Evolutionary conservation across 2,113 vertebrate genomes (phyloP).

Genomic region (Oophaga pumilio): DNA sequence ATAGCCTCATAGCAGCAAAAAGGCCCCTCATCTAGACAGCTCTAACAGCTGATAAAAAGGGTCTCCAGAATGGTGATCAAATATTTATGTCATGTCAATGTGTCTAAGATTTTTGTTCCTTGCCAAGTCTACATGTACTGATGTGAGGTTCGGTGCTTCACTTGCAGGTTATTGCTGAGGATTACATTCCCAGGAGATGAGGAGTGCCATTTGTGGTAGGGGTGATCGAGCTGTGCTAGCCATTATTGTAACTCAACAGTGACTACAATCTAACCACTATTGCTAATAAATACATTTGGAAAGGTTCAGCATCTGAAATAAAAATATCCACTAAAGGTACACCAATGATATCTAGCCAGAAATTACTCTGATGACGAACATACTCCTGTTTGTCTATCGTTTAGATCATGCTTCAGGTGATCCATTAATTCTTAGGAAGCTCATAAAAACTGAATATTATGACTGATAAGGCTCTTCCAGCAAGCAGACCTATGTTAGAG

Average conservation of each 20-base stretch:
- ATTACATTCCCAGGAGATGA: neutral
- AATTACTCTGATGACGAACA: neutral
- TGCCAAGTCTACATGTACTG: neutral
- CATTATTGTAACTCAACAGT: neutral
- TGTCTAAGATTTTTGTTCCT: neutral
- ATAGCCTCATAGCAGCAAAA: neutral
- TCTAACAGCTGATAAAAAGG: neutral
- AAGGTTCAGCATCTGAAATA: neutral
- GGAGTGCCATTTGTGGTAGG: neutral
- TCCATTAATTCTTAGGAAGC: neutral
- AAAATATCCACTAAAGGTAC: neutral
- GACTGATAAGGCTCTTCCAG: neutral
- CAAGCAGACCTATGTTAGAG: constrained; percentile 1
- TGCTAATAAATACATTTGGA: neutral
- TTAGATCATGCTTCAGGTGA: neutral
- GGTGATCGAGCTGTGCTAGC: neutral
- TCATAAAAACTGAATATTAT: neutral
- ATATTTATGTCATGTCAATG: neutral
- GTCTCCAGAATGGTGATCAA: neutral
- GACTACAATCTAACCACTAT: neutral
- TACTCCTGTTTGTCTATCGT: neutral
- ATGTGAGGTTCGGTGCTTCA: neutral
- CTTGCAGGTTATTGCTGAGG: neutral
- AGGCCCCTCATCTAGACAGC: neutral
- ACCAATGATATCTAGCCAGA: neutral